Base-by-base conservation (phyloP, 1,140 invertebrate genomes). In the Melitaea cinxia region DNA sequence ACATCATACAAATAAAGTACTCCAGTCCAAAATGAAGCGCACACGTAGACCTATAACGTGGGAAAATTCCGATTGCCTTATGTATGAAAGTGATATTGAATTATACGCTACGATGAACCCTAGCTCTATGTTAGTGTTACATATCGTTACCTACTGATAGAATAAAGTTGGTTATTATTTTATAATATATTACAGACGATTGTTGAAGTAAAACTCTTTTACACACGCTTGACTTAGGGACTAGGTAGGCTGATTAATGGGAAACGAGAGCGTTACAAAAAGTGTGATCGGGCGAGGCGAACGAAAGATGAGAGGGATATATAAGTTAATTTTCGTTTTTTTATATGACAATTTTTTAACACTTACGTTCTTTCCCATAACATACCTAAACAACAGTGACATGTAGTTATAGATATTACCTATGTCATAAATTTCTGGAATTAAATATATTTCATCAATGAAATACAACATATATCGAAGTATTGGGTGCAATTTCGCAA, bases 1-100 rank as follows among this genome's bases (percentile, higher is more conserved):
- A 82, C 83, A 82, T 82, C 73, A 85, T 73, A 68, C 75, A 65
- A 73, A 73, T 73, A 68, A 56, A 63, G 53, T 56, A 62, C 64
- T 65, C 53, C 52, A 30, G 23, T 65, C 57, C 21, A 63, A 72
- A 68, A 52, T 54, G 61, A 47, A 65, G 35, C 37, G 63, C 61
- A 26, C 35, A 68, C 63, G 55, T 47, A 39, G 42, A 33, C 45
- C 35, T 64, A 74, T 67, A 76, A 82, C 79, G 77, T 82, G 77
- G 72, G 73, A 81, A 78, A 77, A 81, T 77, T 73, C 72, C 74
- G 70, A 63, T 75, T 63, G 39, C 63, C 47, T 10, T 62, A 68
- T 53, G 28, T 53, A 55, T 33, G 50, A 53, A 50, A 56, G 42
- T 47, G 19, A 47, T 47, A 47, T 47, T 47, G 17, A 47, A 37